Base-by-base conservation (phyloP, 2,797 vertebrate species). In the Chaunax sp. region DNA sequence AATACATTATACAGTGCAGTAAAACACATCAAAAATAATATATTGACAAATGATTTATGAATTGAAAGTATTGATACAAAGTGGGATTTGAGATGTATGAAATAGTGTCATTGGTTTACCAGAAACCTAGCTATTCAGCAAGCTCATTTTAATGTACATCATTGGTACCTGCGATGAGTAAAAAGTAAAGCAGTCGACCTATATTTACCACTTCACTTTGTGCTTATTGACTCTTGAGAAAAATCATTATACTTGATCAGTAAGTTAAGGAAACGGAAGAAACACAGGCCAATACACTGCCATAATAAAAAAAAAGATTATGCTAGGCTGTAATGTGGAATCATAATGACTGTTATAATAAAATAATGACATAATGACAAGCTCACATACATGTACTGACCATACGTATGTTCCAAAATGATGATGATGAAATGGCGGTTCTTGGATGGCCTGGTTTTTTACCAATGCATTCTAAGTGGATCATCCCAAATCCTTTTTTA, bases 1-100 rank as follows among this genome's bases (percentile, higher is more conserved):
- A 57, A 69, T 41, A 52, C 14, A 67, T 25, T 5, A 4, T 2
- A 64, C 1, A n/a, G n/a, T n/a, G n/a, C n/a, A n/a, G n/a, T 26
- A 38, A n/a, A 35, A 69, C 1, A 44, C n/a, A n/a, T n/a, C n/a
- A 13, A 43, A 72, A 71, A 84, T 69, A 71, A 80, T 78, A 69
- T 0, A 58, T 69, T 60, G 52, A 72, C 51, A 54, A 23, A 41
- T 47, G 6, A 44, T 66, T 37, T 3, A 6, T 30, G 55, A 38
- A 64, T 16, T 18, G 37, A 4, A 49, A 19, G 4, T 60, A 74
- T 33, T 20, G 30, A 76, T 28, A 40, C 10, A 28, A 56, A 65
- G 4, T 16, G 23, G 46, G 58, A 77, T 61, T 57, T 59, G 26
- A 68, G 43, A 74, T 53, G 9, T 4, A 45, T 58, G n/a, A 59